Evolutionary conservation across 2,113 vertebrate species (phyloP), one percentile per base, ranked within the genome.

Genomic region (Corythoichthys haematopterus): DNA sequence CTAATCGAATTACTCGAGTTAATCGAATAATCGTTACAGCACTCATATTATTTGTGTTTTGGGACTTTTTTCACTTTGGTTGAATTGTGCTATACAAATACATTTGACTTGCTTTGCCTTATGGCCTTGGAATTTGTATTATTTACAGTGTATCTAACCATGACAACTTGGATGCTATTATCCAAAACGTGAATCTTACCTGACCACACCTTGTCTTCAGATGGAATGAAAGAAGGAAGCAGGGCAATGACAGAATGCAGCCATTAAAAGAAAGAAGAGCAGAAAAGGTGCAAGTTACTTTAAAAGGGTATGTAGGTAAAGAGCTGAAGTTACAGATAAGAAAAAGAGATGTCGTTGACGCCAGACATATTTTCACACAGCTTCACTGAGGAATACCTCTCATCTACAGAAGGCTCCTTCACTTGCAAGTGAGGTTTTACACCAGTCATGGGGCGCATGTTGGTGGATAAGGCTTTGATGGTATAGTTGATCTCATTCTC

Each of bases 381-480:
- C 36, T 47, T 59, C 35, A 68, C 14, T 47, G 43, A 56, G 48
- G 69, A 68, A 87, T 95, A 99, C 97, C 96, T 97, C 90, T 99
- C 97, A 77, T 98, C 97, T 78, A 93, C 73, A 52, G 95, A 94
- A 20, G 93, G 94, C 79, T 99, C 97, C 81, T 98, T 99, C 76
- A 95, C 93, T 79, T 98, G 97, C 73, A 98, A 79, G 87, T 98
- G 96, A 76, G 97, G 97, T 79, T 98, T 98, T 80, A 95, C 91
- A 77, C 96, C 97, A 66, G 92, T 92, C 95, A 97, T 98, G 51
- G 94, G 93, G 81, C 95, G 93, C 85, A 97, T 93, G 85, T 94
- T 98, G 78, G 93, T 94, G 77, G 96, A 95, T 94, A 98, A 97
- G 94, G 96, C 95, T 93, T 95, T 98, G 83, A 98, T 93, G 93